phyloP scores from a whole-genome alignment of 64 coral and sea anemone genomes.

The Stichodactyla helianthus region DNA sequence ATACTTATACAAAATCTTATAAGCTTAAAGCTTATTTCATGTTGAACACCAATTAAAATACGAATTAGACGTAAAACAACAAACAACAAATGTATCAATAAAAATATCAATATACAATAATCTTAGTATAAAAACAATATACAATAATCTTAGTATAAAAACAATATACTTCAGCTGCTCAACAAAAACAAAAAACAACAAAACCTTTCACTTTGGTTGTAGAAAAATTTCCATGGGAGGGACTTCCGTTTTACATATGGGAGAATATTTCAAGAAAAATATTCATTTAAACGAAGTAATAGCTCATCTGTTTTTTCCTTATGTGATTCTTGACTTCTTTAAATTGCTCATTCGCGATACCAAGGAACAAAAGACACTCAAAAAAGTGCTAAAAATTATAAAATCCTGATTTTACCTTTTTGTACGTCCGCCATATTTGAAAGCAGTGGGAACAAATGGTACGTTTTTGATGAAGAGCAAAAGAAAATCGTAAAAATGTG shows the following conservation, averaged over 20 bases:
- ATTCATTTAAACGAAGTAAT: background rate
- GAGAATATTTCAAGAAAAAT: background rate
- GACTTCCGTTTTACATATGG: background rate
- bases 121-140: background rate
- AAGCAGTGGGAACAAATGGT: background rate
- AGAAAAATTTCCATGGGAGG: background rate
- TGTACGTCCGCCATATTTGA: slow-evolving; percentile 37
- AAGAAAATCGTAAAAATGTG: background rate
- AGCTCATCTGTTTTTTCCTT: background rate
- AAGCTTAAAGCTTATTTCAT: too few species aligned
- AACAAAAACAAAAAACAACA: background rate
- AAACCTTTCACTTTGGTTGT: background rate
- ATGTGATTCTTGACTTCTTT: background rate
- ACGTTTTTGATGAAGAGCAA: background rate
- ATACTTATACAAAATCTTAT: too few species aligned
- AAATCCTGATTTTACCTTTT: slow-evolving; percentile 13
- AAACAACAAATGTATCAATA: background rate
- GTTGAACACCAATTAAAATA: too few species aligned
- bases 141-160: background rate
- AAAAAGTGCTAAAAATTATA: background rate
- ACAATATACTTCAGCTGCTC: background rate
- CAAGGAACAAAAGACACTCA: background rate
- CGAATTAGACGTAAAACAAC: background rate
- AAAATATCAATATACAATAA: background rate
- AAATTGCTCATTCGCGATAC: background rate